A percentile compares a stretch with the other conserved stretches of the same genome.
Evolutionary conservation across 2,888 invertebrate genomes (phyloP).

Genomic region (Pristionchus japonicus): DNA sequence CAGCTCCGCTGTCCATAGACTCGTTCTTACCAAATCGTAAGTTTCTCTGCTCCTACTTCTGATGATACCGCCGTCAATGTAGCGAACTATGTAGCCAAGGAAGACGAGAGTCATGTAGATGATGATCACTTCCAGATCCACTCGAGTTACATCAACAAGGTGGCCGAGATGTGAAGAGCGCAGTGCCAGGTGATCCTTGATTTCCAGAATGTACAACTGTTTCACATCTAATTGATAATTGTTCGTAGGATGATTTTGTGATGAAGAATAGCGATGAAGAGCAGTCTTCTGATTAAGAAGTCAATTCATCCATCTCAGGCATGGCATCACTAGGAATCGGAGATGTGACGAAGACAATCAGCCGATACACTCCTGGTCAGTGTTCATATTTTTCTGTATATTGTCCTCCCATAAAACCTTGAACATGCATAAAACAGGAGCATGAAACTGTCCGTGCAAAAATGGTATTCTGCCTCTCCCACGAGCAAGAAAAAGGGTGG

Average conservation of each 20-base stretch:
- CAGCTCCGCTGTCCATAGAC: neutral
- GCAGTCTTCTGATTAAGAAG: no score
- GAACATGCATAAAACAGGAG: no score
- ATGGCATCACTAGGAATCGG: constrained; percentile 41
- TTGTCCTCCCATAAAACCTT: neutral
- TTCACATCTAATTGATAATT: no score
- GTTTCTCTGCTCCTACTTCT: no score
- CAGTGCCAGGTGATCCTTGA: constrained; percentile 5
- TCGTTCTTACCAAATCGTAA: neutral
- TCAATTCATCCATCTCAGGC: neutral
- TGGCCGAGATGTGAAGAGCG: constrained; percentile 21
- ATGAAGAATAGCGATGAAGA: no score
- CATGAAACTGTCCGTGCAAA: neutral
- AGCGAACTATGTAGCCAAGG: no score
- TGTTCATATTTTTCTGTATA: neutral
- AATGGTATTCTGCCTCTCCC: neutral
- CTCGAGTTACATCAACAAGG: constrained; percentile 12
- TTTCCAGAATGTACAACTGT: neutral
- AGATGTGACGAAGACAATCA: constrained; percentile 30
- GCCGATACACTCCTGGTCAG: constrained; percentile 15
- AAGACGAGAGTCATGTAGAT: neutral
- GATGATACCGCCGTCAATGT: neutral
- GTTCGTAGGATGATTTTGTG: no score
- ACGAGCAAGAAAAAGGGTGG: neutral
- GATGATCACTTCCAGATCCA: neutral